A percentile compares a stretch with the other conserved stretches of the same genome.
Evolutionary conservation across 2,797 vertebrate genomes (phyloP).

Genomic region (Cyprinella venusta): DNA sequence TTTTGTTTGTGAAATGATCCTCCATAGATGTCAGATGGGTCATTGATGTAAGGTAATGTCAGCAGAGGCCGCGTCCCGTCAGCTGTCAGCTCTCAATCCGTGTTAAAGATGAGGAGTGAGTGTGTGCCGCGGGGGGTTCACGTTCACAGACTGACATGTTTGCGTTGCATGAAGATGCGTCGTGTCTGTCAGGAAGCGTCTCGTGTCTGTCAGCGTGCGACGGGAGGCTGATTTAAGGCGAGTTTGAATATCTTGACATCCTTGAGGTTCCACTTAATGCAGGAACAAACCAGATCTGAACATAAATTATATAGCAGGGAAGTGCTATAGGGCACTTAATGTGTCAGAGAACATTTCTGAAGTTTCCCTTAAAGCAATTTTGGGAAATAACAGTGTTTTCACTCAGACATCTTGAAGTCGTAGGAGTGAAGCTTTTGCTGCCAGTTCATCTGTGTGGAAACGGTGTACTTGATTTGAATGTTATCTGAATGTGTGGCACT

Average conservation of each 20-base stretch:
- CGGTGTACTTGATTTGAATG: neutral
- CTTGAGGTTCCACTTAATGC: neutral
- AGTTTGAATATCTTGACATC: neutral
- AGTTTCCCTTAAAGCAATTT: conserved; percentile 19
- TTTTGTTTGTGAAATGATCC: neutral
- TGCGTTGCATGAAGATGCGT: neutral
- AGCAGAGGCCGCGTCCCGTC: neutral
- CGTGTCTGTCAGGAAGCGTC: neutral
- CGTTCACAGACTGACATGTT: conserved; percentile 28
- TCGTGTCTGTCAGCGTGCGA: conserved; percentile 2
- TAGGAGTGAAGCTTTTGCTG: neutral
- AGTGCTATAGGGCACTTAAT: neutral
- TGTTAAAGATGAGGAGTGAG: conserved; percentile 1
- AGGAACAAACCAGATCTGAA: neutral
- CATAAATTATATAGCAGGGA: neutral
- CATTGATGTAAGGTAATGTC: neutral
- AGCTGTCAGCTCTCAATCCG: conserved; percentile 5
- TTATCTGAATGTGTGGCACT: neutral
- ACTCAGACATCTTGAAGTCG: neutral
- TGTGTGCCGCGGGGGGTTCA: neutral
- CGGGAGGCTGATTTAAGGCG: neutral
- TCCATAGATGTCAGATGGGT: neutral
- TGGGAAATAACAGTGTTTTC: conserved; percentile 1
- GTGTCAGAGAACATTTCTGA: conserved; percentile 34
- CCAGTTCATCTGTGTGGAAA: neutral